Percentiles rank a stretch among this genome's conserved stretches.
phyloP scores from a whole-genome alignment of 2,888 invertebrate species.

The Zygaena filipendulae region DNA sequence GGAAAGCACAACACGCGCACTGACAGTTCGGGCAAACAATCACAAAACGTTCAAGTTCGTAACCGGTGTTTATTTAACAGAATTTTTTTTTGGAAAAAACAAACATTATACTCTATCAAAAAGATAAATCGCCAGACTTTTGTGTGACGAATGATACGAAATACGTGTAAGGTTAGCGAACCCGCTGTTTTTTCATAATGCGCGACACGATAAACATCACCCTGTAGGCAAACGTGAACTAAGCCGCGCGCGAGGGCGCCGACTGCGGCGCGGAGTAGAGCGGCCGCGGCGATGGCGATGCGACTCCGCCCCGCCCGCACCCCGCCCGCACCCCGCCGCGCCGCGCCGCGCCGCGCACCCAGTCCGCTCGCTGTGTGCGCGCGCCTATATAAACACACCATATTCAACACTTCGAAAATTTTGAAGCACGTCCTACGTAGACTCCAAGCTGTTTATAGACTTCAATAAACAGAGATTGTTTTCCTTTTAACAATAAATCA shows the following conservation, averaged over 20 bases:
- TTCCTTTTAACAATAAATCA: too few relatives aligned
- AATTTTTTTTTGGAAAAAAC: too few relatives aligned
- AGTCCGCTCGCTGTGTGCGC: conserved; percentile 31
- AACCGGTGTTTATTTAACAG: conserved; percentile 33
- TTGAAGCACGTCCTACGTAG: too few relatives aligned
- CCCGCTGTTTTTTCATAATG: too few relatives aligned
- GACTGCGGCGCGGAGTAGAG: conserved; percentile 27
- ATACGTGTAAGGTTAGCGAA: conserved; percentile 36
- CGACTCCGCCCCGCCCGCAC: conserved; percentile 33
- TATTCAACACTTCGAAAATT: conserved; percentile 23
- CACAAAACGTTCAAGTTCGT: conserved; percentile 58
- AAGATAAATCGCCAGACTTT: too few relatives aligned
- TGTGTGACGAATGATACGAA: conserved; percentile 31
- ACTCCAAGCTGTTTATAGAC: too few relatives aligned
- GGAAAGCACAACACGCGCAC: conserved; percentile 62
- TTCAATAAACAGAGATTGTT: too few relatives aligned
- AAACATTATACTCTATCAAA: too few relatives aligned
- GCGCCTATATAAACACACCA: conserved; percentile 43
- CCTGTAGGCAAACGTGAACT: conserved; percentile 48
- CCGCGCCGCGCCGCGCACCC: conserved; percentile 21
- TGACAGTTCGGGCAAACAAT: conserved; percentile 60
- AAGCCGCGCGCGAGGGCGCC: conserved; percentile 49
- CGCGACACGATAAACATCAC: too few relatives aligned
- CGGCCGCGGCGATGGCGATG: conserved; percentile 24
- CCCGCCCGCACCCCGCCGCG: conserved; percentile 24